Base-by-base conservation (phyloP, 1,140 invertebrate genomes). In the Centruroides sculpturatus region DNA sequence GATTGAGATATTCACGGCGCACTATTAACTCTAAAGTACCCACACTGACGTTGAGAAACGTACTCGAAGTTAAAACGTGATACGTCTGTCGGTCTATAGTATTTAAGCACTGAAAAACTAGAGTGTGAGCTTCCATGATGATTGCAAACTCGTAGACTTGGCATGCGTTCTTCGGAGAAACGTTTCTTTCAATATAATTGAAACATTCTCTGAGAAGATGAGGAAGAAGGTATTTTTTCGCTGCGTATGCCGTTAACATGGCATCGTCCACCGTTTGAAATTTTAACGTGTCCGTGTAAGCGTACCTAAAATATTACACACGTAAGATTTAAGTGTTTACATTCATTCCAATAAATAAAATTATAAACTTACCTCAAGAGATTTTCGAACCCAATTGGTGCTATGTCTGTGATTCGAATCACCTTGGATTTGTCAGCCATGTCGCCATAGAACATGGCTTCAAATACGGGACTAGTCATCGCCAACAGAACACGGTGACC, bases 401-500 rank as follows among this genome's bases (percentile, higher is more conserved):
- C 69, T 11, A 70, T 47, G 56, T 70, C 69, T 5, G 69, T 66
- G 13, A 70, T 69, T n/a, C 69, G 65, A 50, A 70, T 69, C 13
- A 70, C 69, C 63, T 70, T 70, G 35, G 64, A 68, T 53, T 70
- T 70, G 61, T 70, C 69, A n/a, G 69, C 69, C 69, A 70, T 70
- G 56, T 70, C 69, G 5, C 69, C 69, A 48, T 70, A 70, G 56
- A 70, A 70, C 69, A 70, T 70, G 54, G 69, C 64, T 52, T 70
- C 69, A 60, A 70, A 70, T 36, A 70, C 69, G 12, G 66, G 58
- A 0, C 66, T 68, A 12, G 69, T 70, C 69, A 70, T 70, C 13
- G 69, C 69, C 56, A 70, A 56, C 34, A 70, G 61, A 0, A 70
- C 69, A 46, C 69, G 67, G 56, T 70, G 69, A n/a, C 69, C 69